These are phyloP conservation scores for Margarornis squamiger DNA, from an alignment of 2,797 vertebrate genomes.

Conservation along the genomic window DNA sequence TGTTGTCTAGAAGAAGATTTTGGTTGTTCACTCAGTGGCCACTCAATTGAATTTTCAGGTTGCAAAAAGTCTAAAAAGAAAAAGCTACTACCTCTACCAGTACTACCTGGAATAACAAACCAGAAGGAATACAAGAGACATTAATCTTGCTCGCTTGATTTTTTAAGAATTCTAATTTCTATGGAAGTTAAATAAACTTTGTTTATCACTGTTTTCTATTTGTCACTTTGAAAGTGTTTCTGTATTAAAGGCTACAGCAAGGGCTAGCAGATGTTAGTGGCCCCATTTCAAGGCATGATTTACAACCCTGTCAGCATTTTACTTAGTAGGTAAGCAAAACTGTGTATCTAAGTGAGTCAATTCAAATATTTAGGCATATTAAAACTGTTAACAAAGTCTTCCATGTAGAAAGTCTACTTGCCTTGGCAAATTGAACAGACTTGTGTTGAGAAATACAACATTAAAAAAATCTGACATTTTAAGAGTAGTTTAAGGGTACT, in stretches of 20 bases:
- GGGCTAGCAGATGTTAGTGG: neutral
- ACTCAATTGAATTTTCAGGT: neutral
- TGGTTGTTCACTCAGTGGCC: neutral
- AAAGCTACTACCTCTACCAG: neutral
- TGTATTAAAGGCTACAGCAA: neutral
- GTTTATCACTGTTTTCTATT: neutral
- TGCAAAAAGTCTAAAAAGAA: neutral
- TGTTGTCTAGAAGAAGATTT: neutral
- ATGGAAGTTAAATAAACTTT: neutral
- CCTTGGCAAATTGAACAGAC: neutral
- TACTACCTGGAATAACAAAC: neutral
- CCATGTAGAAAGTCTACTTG: neutral
- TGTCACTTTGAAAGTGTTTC: neutral
- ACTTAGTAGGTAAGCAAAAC: slow-evolving; percentile 24
- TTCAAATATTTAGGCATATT: slow-evolving; percentile 24
- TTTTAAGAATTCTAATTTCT: neutral
- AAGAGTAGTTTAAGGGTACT: neutral
- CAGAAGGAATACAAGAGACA: neutral
- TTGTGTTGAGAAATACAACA: neutral
- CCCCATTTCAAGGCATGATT: neutral
- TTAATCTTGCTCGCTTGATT: neutral
- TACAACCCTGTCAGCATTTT: slow-evolving; percentile 32
- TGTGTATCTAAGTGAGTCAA: neutral
- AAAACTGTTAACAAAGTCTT: slow-evolving; percentile 12
- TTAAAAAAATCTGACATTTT: neutral